phyloP scores from a whole-genome alignment of 2,888 invertebrate species.

The Geophilus truncorum region DNA sequence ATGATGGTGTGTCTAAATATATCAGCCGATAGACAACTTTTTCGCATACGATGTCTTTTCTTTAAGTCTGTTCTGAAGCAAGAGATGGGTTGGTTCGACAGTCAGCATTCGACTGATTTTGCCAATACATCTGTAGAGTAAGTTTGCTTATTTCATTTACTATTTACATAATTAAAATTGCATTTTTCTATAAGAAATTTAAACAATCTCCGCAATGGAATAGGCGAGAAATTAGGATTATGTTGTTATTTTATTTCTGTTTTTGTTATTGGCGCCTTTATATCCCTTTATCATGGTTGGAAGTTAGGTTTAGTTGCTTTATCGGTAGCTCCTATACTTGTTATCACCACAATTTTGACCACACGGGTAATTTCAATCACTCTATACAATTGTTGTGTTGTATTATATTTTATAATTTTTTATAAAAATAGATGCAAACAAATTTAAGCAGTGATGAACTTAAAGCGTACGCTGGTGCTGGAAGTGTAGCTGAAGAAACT shows the following conservation, averaged over 20 bases:
- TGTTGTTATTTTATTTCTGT: constrained; percentile 65
- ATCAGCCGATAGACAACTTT: constrained; percentile 62
- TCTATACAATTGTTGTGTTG: too few relatives aligned
- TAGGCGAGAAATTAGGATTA: constrained; percentile 73
- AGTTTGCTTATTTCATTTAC: constrained; percentile 49
- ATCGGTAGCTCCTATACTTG: constrained; percentile 69
- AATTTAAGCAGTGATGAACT: constrained; percentile 45
- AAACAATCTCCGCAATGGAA: constrained; percentile 71
- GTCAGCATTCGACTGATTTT: constrained; percentile 63
- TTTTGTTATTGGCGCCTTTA: constrained; percentile 62
- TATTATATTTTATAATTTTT: too few relatives aligned
- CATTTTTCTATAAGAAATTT: constrained; percentile 45
- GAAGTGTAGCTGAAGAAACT: constrained; percentile 43
- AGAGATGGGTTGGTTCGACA: constrained; percentile 69
- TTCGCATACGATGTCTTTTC: constrained; percentile 60
- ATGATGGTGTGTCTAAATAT: constrained; percentile 62
- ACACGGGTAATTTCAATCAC: constrained; percentile 57
- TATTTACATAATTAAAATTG: neutral
- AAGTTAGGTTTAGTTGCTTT: constrained; percentile 70
- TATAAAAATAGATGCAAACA: constrained; percentile 40
- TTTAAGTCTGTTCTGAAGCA: constrained; percentile 64
- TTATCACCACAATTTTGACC: constrained; percentile 65
- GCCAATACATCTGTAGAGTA: constrained; percentile 68
- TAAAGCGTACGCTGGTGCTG: constrained; percentile 49
- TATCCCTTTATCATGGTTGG: constrained; percentile 74